Conservation (phyloP, 2,797 vertebrate species). For the Carcharodon carcharias region DNA sequence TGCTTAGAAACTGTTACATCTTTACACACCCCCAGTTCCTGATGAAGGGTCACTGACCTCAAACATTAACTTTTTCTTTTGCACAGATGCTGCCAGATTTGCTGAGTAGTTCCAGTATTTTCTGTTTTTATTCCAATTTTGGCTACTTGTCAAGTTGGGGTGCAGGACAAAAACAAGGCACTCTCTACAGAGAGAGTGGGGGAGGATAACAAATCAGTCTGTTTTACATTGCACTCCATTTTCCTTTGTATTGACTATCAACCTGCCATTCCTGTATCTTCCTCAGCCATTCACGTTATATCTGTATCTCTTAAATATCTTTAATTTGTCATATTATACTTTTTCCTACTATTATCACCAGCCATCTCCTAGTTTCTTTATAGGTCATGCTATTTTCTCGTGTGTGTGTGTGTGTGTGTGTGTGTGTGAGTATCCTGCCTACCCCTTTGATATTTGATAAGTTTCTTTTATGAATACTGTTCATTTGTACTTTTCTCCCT, state of each 20-base stretch:
- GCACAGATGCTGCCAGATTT: background rate
- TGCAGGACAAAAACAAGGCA: background rate
- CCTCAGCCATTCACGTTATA: background rate
- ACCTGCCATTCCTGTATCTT: background rate
- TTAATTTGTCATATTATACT: background rate
- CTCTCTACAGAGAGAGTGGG: background rate
- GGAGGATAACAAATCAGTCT: background rate
- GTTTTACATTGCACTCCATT: background rate
- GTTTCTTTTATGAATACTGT: background rate
- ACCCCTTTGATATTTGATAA: background rate
- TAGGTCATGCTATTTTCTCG: background rate
- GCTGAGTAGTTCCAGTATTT: background rate
- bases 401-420: background rate
- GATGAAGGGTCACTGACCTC: no score
- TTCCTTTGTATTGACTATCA: background rate
- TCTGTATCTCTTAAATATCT: background rate
- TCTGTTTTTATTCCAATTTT: background rate
- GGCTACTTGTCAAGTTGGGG: background rate
- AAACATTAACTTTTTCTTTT: background rate
- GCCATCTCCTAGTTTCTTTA: no score
- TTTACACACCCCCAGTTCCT: background rate
- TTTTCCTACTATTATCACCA: background rate
- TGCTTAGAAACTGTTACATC: no score
- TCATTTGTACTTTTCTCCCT: background rate
- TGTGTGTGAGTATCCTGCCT: background rate